Conservation (phyloP, 2,113 vertebrate genomes). For the Girardinichthys multiradiatus region DNA sequence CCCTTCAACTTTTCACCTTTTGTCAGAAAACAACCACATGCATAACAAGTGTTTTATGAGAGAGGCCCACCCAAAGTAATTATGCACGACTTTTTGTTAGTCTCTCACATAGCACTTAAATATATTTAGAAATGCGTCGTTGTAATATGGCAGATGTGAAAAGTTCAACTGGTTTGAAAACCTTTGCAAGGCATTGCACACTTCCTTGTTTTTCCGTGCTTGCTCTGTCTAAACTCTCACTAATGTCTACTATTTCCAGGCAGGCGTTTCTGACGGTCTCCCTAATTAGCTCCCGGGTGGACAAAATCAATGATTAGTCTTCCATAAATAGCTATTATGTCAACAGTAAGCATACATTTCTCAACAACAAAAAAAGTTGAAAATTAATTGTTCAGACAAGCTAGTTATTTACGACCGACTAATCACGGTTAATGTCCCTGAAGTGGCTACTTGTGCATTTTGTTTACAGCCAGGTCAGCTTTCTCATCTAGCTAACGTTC, state of each 20-base stretch:
- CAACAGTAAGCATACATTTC: slow-evolving; percentile 19
- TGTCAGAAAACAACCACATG: not conserved
- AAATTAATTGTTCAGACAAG: not conserved
- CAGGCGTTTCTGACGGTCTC: slow-evolving; percentile 24
- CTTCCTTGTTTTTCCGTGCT: not conserved
- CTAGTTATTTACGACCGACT: slow-evolving; percentile 3
- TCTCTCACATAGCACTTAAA: not conserved
- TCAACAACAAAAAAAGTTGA: not conserved
- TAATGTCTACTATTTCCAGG: not conserved
- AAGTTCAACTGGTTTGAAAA: too few relatives aligned
- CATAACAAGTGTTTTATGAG: not conserved
- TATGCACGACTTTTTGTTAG: not conserved
- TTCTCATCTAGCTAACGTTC: slow-evolving; percentile 39
- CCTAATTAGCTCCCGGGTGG: slow-evolving; percentile 8
- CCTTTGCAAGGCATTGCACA: not conserved
- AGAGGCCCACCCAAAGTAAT: not conserved
- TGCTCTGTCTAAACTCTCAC: not conserved
- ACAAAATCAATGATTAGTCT: slow-evolving; percentile 20
- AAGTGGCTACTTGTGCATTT: not conserved
- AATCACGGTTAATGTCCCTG: not conserved
- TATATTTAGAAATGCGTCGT: too few relatives aligned
- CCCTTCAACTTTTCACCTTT: not conserved
- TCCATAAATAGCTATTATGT: slow-evolving; percentile 38
- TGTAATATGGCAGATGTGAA: too few relatives aligned
- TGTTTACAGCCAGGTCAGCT: slow-evolving; percentile 25